Base-by-base conservation (phyloP, 2,113 vertebrate species). In the Ceratotherium simum region DNA sequence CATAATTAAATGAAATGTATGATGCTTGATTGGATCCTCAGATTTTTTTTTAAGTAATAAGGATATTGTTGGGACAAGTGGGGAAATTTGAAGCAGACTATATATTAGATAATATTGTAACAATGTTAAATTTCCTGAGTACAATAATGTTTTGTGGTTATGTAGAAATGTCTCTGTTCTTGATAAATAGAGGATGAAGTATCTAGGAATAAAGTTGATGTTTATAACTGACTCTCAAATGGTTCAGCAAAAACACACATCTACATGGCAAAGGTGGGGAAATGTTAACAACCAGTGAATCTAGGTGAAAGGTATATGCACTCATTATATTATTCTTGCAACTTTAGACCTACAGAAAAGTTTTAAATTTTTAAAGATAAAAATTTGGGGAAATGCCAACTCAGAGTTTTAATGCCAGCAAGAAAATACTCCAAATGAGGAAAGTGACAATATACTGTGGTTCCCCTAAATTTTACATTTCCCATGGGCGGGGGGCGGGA, bases 381-480 rank as follows among this genome's bases (percentile, higher is more conserved):
- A 92, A 64, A 21, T 69, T 31, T 51, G 56, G 5, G 86, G 31
- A 58, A 39, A 82, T 51, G 36, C 25, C 58, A 89, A 29, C 81
- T 94, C 80, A 92, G n/a, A 79, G 73, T 51, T 92, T 85, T 60
- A 76, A 56, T 65, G 64, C 36, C 56, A 90, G 33, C n/a, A 69
- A 16, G 27, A 82, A 85, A 95, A 83, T 73, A 72, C 48, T 67
- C 60, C 69, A 60, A 82, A 88, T 64, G 58, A 94, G 70, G 87
- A 91, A 88, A 92, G 13, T 56, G 6, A 42, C 39, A 70, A 25
- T 18, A 31, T 33, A 33, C 33, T 12, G 12, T 51, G 20, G 12
- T 72, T 95, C 54, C 46, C n/a, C 48, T 87, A 51, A 56, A 92
- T 60, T 62, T 80, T 72, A 51, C 21, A 20, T 60, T 69, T 86